phyloP scores from a whole-genome alignment of 1,140 invertebrate genomes.

The Drosophila bipectinata region DNA sequence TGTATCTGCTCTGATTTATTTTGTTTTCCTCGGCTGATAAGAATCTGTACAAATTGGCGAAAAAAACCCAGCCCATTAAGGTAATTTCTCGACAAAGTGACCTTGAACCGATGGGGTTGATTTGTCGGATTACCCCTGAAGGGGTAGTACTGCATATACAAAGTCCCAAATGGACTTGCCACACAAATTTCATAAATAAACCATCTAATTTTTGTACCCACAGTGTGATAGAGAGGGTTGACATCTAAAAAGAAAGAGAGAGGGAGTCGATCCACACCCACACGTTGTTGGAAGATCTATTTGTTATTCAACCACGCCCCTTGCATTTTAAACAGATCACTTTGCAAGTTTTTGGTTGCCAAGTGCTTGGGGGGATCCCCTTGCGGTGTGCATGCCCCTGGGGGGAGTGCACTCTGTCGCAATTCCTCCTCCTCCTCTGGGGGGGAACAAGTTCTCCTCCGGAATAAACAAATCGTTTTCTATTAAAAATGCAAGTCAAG shows the following conservation, averaged over 20 bases:
- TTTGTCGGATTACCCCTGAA: neutral
- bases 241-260: neutral
- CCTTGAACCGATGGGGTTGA: neutral
- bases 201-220: slow-evolving; percentile 1
- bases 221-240: too few species aligned
- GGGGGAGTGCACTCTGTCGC: neutral
- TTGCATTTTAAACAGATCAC: slow-evolving; percentile 41
- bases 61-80: neutral
- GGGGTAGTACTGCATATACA: neutral
- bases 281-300: slow-evolving; percentile 1
- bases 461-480: slow-evolving; percentile 12
- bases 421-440: slow-evolving; percentile 4
- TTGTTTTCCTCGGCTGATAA: neutral
- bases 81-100: neutral
- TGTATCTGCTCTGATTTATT: too few species aligned
- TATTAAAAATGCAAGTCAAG: slow-evolving; percentile 5
- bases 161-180: neutral
- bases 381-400: neutral
- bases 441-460: slow-evolving; percentile 35
- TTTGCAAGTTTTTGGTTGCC: neutral
- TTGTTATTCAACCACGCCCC: slow-evolving; percentile 35
- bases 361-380: neutral
- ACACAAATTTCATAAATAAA: slow-evolving; percentile 12
- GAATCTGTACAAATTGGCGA: neutral
- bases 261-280: slow-evolving; percentile 5